phyloP scores from a whole-genome alignment of 2,797 vertebrate species.

The Anguilla anguilla region DNA sequence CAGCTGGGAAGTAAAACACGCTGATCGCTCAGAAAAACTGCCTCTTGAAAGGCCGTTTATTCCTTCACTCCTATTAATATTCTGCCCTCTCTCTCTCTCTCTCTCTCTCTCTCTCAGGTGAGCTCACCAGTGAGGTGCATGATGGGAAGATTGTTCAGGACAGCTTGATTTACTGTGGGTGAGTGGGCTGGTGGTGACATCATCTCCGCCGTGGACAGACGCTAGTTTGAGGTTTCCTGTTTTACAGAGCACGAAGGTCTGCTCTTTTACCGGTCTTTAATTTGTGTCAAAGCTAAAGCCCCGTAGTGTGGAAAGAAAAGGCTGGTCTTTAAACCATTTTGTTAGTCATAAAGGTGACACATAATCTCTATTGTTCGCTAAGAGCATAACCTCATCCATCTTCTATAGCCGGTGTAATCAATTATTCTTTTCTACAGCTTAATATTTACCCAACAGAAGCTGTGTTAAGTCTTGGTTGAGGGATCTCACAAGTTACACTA shows the following conservation, averaged over 20 bases:
- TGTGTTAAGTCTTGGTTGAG: no score
- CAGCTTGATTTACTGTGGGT: constrained; percentile 88
- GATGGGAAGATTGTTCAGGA: constrained; percentile 77
- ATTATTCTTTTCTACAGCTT: not conserved
- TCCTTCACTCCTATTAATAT: no score
- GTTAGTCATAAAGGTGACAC: not conserved
- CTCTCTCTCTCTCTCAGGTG: constrained; percentile 67
- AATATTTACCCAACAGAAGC: not conserved
- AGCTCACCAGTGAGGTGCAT: constrained; percentile 73
- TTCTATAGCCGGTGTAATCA: no score
- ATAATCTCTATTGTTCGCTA: not conserved
- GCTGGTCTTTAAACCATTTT: not conserved
- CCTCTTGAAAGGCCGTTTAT: no score
- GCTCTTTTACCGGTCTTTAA: not conserved
- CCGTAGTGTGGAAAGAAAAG: no score
- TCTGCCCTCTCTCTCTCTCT: not conserved
- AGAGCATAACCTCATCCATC: not conserved
- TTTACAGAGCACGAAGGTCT: not conserved
- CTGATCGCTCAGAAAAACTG: no score
- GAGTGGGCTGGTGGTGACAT: constrained; percentile 55
- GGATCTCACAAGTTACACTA: no score
- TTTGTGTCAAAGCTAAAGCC: no score
- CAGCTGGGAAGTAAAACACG: not conserved
- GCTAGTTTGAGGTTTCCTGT: no score
- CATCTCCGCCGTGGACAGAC: not conserved